Conservation (phyloP, 2,113 vertebrate species). For the Cinclus cinclus region DNA sequence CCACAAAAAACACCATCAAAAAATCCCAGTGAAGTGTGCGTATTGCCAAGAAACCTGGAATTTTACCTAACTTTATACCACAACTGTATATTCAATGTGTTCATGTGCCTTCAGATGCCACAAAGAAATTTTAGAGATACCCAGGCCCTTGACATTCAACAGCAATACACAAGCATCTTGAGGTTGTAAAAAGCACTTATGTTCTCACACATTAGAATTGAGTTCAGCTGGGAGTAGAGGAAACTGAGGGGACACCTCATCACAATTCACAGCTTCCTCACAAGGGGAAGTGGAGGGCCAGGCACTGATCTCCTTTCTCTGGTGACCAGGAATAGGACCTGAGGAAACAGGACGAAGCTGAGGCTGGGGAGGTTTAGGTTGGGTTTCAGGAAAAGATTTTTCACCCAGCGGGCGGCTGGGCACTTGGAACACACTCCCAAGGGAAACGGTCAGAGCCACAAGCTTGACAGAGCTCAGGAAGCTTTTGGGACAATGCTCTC, state of each 20-base stretch:
- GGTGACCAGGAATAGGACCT: neutral
- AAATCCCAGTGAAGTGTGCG: accelerated
- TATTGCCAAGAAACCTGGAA: neutral
- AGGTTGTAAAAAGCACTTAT: neutral
- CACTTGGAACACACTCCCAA: neutral
- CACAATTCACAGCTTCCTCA: neutral
- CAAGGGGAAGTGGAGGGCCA: neutral
- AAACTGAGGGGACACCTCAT: neutral
- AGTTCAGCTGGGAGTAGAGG: neutral
- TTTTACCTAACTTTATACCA: neutral
- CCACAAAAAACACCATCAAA: neutral
- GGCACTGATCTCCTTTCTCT: neutral
- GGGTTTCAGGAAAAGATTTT: neutral
- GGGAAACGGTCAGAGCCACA: neutral
- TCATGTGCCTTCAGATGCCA: neutral
- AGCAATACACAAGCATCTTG: neutral
- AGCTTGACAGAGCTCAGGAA: neutral
- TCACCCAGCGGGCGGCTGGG: neutral
- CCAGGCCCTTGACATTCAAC: neutral
- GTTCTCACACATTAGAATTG: neutral
- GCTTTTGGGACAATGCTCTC: neutral
- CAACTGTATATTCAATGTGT: neutral
- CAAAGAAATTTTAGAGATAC: neutral
- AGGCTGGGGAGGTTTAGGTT: neutral
- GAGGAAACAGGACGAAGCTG: neutral